phyloP scores from a whole-genome alignment of 2,113 vertebrate genomes.

The Cercocebus atys region DNA sequence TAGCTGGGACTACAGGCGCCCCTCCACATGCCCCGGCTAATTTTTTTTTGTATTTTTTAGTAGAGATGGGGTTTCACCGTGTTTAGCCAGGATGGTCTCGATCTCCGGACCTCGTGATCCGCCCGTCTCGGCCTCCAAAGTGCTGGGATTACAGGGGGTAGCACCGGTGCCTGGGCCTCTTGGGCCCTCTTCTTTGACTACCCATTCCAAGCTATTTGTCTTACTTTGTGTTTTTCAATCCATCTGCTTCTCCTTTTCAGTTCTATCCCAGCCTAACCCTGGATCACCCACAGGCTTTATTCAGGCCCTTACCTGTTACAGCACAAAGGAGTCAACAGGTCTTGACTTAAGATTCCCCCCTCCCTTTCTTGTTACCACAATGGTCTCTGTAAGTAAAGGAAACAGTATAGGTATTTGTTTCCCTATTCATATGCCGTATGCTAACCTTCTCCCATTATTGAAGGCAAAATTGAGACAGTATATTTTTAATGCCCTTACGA shows the following conservation, averaged over 20 bases:
- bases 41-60: no score
- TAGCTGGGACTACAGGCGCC: no score
- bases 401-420: not conserved
- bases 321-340: not conserved
- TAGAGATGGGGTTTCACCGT: no score
- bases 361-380: not conserved
- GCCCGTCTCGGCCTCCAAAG: no score
- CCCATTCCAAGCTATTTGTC: not conserved
- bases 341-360: not conserved
- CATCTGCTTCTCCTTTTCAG: not conserved
- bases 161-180: fast-evolving
- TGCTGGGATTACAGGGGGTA: no score
- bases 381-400: not conserved
- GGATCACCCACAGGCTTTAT: not conserved
- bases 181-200: not conserved
- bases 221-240: not conserved
- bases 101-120: no score
- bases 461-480: not conserved
- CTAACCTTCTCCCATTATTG: not conserved
- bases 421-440: not conserved
- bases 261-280: not conserved
- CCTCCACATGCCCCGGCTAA: fast-evolving
- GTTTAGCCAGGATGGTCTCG: no score
- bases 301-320: not conserved
- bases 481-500: not conserved